Base-by-base conservation (phyloP, 1,140 invertebrate species). In the Formica exsecta region DNA sequence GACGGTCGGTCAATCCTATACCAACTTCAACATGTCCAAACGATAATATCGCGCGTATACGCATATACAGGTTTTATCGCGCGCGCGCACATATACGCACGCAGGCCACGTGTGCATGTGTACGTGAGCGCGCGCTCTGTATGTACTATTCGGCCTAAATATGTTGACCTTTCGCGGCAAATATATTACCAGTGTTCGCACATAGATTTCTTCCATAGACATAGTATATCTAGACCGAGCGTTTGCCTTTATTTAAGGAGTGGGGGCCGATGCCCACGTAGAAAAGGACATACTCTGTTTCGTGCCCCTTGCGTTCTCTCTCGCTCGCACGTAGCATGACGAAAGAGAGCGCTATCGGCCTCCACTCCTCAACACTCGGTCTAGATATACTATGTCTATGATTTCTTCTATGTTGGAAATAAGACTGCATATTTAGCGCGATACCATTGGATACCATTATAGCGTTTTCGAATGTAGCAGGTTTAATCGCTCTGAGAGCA, bases 81-180 rank as follows among this genome's bases (percentile, higher is more conserved):
- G 36, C 73, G 62, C 65, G 64, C 29, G 6, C 38, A 38, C 16
- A 44, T 3, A 11, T 9, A 44, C 41, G 13, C 71, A 32, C 54
- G 54, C 71, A 36, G 19, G 38, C 64, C 68, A 70, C 51, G 61
- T 32, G 48, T 74, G 61, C 79, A 22, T 86, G 16, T 87, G 62
- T 65, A 13, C 32, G 64, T 59, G 54, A 32, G 84, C 73, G 74
- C 51, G 74, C 76, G 54, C 32, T 57, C n/a, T 64, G 71, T 74
- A 59, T 71, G 79, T 91, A 91, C 90, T 91, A 66, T 79, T 86
- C 83, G 73, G 62, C 76, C 86, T 81, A 76, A 91, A 91, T 86
- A 90, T 80, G 77, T 91, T 62, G 62, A 73, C 54, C 86, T 64
- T 16, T 11, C 29, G 13, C n/a, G 66, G 57, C 62, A 73, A 61